Percentiles rank a stretch among this genome's conserved stretches.
phyloP scores from a whole-genome alignment of 2,113 vertebrate genomes.

The Bubalus kerabau region DNA sequence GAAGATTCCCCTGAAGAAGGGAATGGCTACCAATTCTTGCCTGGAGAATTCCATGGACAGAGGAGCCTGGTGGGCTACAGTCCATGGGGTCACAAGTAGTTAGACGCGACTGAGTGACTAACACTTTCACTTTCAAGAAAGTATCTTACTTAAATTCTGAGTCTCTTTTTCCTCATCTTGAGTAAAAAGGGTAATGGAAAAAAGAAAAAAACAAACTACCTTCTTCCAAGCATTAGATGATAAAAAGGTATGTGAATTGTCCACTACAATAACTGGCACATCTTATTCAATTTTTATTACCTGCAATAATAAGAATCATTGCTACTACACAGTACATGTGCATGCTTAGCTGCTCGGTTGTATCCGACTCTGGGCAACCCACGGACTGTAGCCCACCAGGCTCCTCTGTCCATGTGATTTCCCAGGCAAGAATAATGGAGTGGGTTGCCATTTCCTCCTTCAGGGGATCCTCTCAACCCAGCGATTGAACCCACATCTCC shows the following conservation, averaged over 20 bases:
- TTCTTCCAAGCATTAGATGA: neutral
- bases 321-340: neutral
- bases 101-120: neutral
- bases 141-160: neutral
- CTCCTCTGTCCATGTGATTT: neutral
- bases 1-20: neutral
- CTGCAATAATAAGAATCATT: neutral
- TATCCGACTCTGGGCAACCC: neutral
- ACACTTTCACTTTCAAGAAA: neutral
- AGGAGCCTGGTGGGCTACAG: neutral
- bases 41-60: neutral
- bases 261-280: neutral
- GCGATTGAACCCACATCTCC: neutral
- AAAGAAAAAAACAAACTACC: neutral
- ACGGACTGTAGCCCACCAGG: neutral
- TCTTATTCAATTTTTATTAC: neutral
- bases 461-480: neutral
- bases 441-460: neutral
- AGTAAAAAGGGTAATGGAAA: neutral
- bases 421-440: neutral
- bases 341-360: neutral
- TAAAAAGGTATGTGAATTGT: neutral
- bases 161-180: neutral
- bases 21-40: neutral
- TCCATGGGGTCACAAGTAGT: neutral